Conservation (phyloP, 2,888 invertebrate genomes). For the Lucinisca nassula region DNA sequence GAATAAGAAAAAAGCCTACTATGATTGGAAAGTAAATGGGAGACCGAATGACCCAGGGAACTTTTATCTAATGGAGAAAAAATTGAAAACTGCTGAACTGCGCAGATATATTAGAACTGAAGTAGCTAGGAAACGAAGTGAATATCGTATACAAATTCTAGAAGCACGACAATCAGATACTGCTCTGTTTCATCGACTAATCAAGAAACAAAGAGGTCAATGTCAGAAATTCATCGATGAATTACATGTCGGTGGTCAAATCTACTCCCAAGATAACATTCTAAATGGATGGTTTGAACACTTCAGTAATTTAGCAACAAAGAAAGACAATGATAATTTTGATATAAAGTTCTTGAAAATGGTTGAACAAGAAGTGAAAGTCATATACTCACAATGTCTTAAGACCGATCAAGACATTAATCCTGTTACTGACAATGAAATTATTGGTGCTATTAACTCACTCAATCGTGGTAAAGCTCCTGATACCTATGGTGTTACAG, state of each 20-base stretch:
- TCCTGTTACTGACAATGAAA: neutral
- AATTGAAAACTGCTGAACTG: neutral
- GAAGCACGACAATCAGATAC: neutral
- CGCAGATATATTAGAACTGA: neutral
- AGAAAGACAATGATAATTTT: neutral
- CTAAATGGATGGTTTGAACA: neutral
- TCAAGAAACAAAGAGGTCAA: neutral
- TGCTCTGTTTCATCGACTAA: neutral
- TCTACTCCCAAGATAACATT: neutral
- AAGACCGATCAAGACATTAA: neutral
- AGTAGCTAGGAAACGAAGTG: neutral
- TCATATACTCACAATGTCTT: neutral
- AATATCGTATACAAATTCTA: neutral
- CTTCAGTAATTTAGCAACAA: neutral
- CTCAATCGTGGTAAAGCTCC: constrained; percentile 1
- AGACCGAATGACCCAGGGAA: neutral
- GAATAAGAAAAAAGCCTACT: neutral
- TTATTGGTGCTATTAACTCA: neutral
- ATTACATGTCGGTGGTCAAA: neutral
- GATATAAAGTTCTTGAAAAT: neutral
- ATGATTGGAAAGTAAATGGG: neutral
- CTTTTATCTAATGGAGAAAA: neutral
- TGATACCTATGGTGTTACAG: neutral
- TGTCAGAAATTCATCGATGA: neutral
- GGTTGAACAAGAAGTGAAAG: neutral